Conservation (phyloP, 2,113 vertebrate species). For the Etheostoma spectabile region DNA sequence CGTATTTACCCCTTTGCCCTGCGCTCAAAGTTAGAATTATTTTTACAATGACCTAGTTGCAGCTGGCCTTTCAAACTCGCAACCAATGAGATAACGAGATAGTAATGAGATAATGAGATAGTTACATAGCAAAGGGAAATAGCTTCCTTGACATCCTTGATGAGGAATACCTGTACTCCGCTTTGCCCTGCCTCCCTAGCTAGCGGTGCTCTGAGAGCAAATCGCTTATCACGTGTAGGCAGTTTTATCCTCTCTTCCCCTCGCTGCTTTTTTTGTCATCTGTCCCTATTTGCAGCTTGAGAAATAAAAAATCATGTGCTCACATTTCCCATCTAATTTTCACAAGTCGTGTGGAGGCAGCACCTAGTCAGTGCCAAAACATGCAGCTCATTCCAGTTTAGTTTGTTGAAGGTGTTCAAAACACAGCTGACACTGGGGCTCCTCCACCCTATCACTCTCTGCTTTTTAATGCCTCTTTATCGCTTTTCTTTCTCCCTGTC, state of each 20-base stretch:
- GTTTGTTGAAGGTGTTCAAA: conserved; percentile 29
- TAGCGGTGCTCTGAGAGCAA: too few relatives aligned
- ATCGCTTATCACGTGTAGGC: too few relatives aligned
- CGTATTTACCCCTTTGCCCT: too few relatives aligned
- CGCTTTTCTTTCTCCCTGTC: conserved; percentile 1
- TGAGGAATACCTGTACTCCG: too few relatives aligned
- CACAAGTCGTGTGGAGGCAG: neutral
- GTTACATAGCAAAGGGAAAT: too few relatives aligned
- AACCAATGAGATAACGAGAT: too few relatives aligned
- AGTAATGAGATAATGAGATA: too few relatives aligned
- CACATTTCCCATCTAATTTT: neutral
- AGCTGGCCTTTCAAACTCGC: too few relatives aligned
- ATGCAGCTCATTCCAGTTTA: neutral
- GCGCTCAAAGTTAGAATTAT: too few relatives aligned
- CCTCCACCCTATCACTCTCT: conserved; percentile 23
- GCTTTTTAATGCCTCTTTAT: conserved; percentile 1
- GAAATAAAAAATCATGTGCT: conserved; percentile 13
- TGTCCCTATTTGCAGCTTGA: neutral
- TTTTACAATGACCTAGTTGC: too few relatives aligned
- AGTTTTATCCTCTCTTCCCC: neutral
- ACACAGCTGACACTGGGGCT: conserved; percentile 32
- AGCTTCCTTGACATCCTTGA: too few relatives aligned
- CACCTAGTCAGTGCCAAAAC: neutral
- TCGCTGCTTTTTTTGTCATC: neutral
- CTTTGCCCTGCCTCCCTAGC: too few relatives aligned